Evolutionary conservation across 2,113 vertebrate genomes (phyloP).

Genomic region (Calidris pugnax): DNA sequence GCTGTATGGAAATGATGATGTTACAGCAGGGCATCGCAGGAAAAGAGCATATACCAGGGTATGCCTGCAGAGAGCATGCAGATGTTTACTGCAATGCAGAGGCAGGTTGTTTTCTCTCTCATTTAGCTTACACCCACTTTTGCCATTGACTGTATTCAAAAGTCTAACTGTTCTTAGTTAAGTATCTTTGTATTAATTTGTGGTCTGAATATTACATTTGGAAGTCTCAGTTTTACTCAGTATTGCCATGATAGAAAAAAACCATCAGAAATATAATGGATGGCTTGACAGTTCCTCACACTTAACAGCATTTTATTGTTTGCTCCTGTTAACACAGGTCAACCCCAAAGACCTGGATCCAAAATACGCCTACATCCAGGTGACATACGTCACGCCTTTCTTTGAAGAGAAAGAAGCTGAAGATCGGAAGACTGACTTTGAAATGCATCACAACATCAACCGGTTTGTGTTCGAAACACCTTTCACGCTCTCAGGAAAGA

Average conservation of each 20-base stretch:
- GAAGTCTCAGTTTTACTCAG: not conserved
- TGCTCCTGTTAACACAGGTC: slow-evolving; percentile 75
- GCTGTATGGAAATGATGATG: not conserved
- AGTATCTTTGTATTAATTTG: not conserved
- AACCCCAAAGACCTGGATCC: slow-evolving; percentile 96
- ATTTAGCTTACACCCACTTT: not conserved
- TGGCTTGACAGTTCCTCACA: not conserved
- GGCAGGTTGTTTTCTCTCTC: not conserved
- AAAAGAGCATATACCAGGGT: not conserved
- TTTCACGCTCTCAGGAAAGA: slow-evolving; percentile 93
- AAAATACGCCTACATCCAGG: slow-evolving; percentile 96
- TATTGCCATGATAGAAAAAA: not conserved
- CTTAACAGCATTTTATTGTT: not conserved
- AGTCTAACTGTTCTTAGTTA: not conserved
- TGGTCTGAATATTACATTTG: not conserved
- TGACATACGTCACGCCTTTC: slow-evolving; percentile 93
- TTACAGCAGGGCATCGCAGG: not conserved
- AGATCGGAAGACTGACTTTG: slow-evolving; percentile 92
- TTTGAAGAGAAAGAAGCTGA: slow-evolving; percentile 93
- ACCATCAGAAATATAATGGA: not conserved
- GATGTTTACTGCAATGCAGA: not conserved
- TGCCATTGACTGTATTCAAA: not conserved
- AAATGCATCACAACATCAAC: slow-evolving; percentile 94
- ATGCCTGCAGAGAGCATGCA: not conserved
- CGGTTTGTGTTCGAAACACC: slow-evolving; percentile 97